These are phyloP conservation scores for Eretmocerus hayati DNA, from an alignment of 2,888 invertebrate genomes.

Conservation along the genomic window DNA sequence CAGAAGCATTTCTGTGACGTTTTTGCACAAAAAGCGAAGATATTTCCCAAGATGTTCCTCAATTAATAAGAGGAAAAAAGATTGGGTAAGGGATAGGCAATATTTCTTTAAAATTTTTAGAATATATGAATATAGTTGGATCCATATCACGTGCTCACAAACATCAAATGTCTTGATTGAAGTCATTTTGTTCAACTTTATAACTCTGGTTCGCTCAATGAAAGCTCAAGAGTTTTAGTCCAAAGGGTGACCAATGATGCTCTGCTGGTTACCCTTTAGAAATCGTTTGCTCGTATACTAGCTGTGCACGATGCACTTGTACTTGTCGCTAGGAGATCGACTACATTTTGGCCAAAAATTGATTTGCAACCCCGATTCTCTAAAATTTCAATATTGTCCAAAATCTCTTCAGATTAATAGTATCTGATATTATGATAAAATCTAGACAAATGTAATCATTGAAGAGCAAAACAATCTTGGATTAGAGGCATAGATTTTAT, in stretches of 20 bases:
- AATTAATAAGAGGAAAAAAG: constrained; percentile 22
- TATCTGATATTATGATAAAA: no score
- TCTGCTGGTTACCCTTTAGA: constrained; percentile 36
- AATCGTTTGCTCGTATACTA: constrained; percentile 45
- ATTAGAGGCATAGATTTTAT: neutral
- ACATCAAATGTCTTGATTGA: constrained; percentile 34
- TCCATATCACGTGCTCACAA: constrained; percentile 37
- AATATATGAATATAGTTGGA: constrained; percentile 28
- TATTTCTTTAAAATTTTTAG: constrained; percentile 24
- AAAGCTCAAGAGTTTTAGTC: constrained; percentile 43
- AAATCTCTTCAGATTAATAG: no score
- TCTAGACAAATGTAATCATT: no score
- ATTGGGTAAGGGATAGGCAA: constrained; percentile 24
- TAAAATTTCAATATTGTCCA: no score
- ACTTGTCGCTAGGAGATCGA: constrained; percentile 42
- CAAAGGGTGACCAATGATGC: constrained; percentile 35
- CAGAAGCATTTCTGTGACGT: constrained; percentile 18
- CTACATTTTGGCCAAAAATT: constrained; percentile 25
- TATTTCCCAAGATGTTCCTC: constrained; percentile 20
- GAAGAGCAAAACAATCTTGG: neutral
- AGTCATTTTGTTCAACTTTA: constrained; percentile 17
- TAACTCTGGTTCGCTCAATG: constrained; percentile 37
- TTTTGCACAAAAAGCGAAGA: constrained; percentile 21
- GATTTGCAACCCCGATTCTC: constrained; percentile 6
- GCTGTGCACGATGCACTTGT: constrained; percentile 48